Evolutionary conservation across 2,888 invertebrate species (phyloP).

Genomic region (Lamellibrachia satsuma): DNA sequence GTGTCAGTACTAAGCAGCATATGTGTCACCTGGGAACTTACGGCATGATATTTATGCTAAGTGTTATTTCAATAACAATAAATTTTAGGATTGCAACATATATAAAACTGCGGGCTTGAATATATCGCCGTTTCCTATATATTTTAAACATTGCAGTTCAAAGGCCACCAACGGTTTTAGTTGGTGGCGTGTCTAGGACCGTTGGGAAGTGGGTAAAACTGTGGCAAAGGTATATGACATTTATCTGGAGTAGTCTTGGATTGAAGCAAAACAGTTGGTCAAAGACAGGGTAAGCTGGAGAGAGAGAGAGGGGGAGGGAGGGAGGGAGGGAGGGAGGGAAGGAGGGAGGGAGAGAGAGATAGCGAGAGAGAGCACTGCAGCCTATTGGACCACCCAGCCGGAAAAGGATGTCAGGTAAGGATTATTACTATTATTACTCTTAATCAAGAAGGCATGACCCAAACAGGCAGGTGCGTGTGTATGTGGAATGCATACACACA

Average conservation of each 20-base stretch:
- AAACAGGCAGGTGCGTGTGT: too few relatives aligned
- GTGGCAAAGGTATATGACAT: background rate
- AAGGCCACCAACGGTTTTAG: too few relatives aligned
- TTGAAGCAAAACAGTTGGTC: background rate
- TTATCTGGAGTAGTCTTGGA: background rate
- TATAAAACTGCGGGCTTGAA: too few relatives aligned
- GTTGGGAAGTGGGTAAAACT: background rate
- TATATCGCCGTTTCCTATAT: too few relatives aligned
- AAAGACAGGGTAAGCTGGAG: background rate
- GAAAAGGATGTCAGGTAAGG: conserved; percentile 29
- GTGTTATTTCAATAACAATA: too few relatives aligned
- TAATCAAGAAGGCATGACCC: background rate
- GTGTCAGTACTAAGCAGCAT: too few relatives aligned
- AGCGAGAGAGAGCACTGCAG: background rate
- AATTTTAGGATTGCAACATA: too few relatives aligned
- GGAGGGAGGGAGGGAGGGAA: conserved; percentile 26
- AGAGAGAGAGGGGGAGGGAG: conserved; percentile 31
- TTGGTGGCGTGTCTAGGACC: too few relatives aligned
- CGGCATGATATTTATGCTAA: too few relatives aligned
- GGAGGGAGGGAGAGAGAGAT: conserved; percentile 12
- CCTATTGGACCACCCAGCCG: background rate
- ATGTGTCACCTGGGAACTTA: too few relatives aligned
- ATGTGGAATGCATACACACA: too few relatives aligned
- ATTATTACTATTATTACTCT: background rate
- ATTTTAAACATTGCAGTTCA: too few relatives aligned